A percentile compares a stretch with the other conserved stretches of the same genome.
These are phyloP conservation scores for Myotis planiceps DNA, from an alignment of 2,797 vertebrate genomes.

Conservation along the genomic window DNA sequence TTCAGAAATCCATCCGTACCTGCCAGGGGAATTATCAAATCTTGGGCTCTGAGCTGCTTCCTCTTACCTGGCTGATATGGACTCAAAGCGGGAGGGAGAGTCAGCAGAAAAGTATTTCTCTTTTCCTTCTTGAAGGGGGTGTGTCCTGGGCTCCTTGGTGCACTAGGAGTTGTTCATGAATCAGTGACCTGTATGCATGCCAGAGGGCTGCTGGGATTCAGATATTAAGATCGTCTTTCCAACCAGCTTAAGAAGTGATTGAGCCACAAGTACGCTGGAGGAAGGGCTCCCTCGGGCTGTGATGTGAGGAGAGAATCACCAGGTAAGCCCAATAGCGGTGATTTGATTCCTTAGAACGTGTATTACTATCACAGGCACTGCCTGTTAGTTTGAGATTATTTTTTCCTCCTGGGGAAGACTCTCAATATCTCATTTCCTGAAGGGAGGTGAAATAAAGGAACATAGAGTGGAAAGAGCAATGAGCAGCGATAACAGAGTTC, in stretches of 20 bases:
- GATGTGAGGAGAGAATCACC: not conserved
- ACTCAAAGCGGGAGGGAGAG: not conserved
- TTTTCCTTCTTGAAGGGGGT: constrained; percentile 58
- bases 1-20: not conserved
- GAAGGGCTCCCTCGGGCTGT: not conserved
- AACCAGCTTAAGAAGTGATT: not conserved
- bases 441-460: not conserved
- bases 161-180: not conserved
- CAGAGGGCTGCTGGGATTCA: not conserved
- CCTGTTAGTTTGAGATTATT: not conserved
- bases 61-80: not conserved
- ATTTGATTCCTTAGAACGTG: not conserved
- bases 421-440: not conserved
- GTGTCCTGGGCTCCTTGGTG: constrained; percentile 38
- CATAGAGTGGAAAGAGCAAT: not conserved
- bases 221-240: not conserved
- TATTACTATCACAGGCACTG: not conserved
- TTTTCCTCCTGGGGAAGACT: not conserved
- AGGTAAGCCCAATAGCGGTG: constrained; percentile 53
- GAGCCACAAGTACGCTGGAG: not conserved
- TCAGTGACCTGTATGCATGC: not conserved
- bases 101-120: constrained; percentile 14
- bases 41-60: not conserved
- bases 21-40: not conserved
- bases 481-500: not conserved